Conservation (phyloP, 2,797 vertebrate species). For the Poliocrania exsul region DNA sequence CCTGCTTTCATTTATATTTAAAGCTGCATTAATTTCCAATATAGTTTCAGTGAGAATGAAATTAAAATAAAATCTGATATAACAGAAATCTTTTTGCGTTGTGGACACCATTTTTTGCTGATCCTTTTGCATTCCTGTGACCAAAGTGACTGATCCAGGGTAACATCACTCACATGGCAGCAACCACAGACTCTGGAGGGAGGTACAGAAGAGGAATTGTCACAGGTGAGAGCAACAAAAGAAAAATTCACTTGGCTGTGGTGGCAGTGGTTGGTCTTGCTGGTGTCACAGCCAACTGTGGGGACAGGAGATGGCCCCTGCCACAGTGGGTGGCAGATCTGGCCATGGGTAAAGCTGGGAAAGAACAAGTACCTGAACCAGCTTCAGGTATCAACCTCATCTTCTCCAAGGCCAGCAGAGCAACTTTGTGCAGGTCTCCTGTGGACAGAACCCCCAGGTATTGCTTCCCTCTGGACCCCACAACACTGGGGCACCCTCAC, state of each 20-base stretch:
- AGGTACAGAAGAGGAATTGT: accelerated
- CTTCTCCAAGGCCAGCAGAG: not conserved
- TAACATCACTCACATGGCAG: not conserved
- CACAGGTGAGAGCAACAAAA: not conserved
- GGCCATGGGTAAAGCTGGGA: not conserved
- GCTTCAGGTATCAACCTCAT: not conserved
- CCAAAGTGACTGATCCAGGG: not conserved
- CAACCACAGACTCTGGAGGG: accelerated
- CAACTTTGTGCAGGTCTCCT: not conserved
- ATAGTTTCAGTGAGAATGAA: not conserved
- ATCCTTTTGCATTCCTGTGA: not conserved
- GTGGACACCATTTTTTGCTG: not conserved
- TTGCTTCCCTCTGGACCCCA: not conserved
- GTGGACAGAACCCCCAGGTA: not conserved
- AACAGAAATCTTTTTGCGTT: not conserved
- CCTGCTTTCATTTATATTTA: not conserved
- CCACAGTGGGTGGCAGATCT: not conserved
- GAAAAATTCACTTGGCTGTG: not conserved
- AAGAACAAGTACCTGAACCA: not conserved
- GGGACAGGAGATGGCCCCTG: not conserved
- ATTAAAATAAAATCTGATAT: not conserved
- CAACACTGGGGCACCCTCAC: accelerated
- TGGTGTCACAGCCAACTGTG: not conserved
- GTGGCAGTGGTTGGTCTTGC: not conserved
- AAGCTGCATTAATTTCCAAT: not conserved